Evolutionary conservation across 2,113 vertebrate genomes (phyloP).

Genomic region (Tangachromis dhanisi): DNA sequence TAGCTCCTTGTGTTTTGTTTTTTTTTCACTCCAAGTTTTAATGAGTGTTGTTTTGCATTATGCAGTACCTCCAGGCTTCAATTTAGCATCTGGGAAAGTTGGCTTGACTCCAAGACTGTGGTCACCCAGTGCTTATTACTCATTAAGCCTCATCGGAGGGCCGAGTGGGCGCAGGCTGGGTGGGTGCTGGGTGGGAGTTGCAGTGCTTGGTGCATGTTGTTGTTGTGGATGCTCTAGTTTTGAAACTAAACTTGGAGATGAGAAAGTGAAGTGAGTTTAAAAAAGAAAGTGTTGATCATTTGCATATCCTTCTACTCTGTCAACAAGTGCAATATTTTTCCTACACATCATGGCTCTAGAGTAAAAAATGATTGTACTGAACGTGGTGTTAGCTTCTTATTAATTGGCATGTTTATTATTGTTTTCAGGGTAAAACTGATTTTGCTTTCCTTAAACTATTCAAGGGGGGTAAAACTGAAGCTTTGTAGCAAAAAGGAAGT

Average conservation of each 20-base stretch:
- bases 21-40: constrained; percentile 44
- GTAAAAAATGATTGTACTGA: neutral
- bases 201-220: constrained; percentile 20
- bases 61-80: constrained; percentile 58
- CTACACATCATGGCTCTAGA: neutral
- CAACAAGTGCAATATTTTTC: neutral
- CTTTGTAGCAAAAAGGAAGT: neutral
- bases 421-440: neutral
- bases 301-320: neutral
- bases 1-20: constrained; percentile 21
- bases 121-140: constrained; percentile 65
- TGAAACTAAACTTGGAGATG: neutral
- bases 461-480: neutral
- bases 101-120: constrained; percentile 58
- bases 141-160: constrained; percentile 51
- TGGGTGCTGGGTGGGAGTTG: constrained; percentile 33
- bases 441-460: neutral
- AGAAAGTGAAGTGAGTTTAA: constrained; percentile 15
- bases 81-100: constrained; percentile 64
- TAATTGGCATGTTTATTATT: neutral
- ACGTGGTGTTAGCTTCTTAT: neutral
- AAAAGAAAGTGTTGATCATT: neutral
- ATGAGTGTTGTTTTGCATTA: constrained; percentile 66
- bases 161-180: constrained; percentile 35
- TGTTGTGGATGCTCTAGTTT: constrained; percentile 34